Percentiles rank a stretch among this genome's conserved stretches.
These are phyloP conservation scores for Calliphora vomitoria DNA, from an alignment of 2,888 invertebrate species.

Conservation along the genomic window DNA sequence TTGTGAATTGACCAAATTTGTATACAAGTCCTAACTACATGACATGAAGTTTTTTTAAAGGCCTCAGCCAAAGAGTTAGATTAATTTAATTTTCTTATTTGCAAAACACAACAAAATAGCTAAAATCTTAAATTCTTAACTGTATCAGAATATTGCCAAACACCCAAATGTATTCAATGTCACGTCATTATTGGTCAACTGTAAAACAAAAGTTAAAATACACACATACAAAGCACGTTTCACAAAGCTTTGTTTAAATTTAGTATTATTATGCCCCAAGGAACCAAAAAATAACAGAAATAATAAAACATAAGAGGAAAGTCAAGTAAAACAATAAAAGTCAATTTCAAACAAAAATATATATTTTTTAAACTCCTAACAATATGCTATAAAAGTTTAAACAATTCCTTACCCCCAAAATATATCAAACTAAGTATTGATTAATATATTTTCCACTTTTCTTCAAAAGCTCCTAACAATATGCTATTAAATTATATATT, in stretches of 20 bases:
- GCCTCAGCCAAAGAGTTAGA: too few relatives aligned
- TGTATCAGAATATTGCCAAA: background rate
- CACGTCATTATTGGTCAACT: conserved; percentile 12
- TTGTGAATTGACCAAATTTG: too few relatives aligned
- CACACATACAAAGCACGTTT: background rate
- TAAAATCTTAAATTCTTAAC: too few relatives aligned
- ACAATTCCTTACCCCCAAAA: background rate
- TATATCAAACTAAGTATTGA: background rate
- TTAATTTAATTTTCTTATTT: too few relatives aligned
- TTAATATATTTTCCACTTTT: background rate
- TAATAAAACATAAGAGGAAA: background rate
- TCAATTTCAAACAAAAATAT: too few relatives aligned
- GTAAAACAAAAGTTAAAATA: background rate
- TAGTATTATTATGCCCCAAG: conserved; percentile 5
- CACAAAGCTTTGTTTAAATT: background rate
- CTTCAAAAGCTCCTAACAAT: background rate
- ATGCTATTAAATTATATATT: background rate
- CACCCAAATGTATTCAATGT: background rate
- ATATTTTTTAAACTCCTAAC: background rate
- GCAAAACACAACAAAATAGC: too few relatives aligned
- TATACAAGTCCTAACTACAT: too few relatives aligned
- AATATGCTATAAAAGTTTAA: background rate
- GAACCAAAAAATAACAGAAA: background rate
- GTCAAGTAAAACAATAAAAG: background rate
- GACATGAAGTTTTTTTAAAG: too few relatives aligned